phyloP scores from a whole-genome alignment of 1,140 invertebrate genomes.

The Euglossa dilemma region DNA sequence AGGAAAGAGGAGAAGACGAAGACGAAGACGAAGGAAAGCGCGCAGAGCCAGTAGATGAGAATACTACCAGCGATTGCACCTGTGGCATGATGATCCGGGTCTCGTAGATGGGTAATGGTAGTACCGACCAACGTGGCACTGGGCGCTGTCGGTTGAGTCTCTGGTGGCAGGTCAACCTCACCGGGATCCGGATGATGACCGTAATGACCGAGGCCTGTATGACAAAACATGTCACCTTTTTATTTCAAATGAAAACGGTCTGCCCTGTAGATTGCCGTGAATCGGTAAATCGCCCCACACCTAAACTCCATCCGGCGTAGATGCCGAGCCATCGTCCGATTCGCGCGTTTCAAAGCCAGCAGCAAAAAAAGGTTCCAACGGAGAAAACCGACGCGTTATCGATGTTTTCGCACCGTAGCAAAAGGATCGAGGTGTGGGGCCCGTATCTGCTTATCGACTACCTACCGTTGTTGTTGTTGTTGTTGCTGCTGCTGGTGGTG shows the following conservation, averaged over 20 bases:
- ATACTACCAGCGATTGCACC: constrained; percentile 60
- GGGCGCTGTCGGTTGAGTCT: constrained; percentile 81
- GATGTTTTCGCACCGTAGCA: background rate
- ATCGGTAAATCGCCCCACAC: constrained; percentile 74
- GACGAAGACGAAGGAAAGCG: background rate
- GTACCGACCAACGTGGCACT: constrained; percentile 83
- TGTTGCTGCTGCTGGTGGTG: constrained; percentile 70
- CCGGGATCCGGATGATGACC: constrained; percentile 81
- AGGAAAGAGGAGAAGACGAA: too few relatives aligned
- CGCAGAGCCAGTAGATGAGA: background rate
- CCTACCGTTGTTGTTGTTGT: constrained; percentile 73
- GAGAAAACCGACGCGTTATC: background rate
- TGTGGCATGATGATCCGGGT: constrained; percentile 79
- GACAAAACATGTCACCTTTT: constrained; percentile 83
- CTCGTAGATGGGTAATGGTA: constrained; percentile 80
- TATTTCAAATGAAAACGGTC: constrained; percentile 79
- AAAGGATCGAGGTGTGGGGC: constrained; percentile 65
- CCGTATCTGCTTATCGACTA: constrained; percentile 1
- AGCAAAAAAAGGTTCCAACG: background rate
- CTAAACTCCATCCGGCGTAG: constrained; percentile 16
- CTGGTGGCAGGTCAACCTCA: constrained; percentile 81
- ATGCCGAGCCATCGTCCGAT: too few relatives aligned
- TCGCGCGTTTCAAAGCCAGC: too few relatives aligned
- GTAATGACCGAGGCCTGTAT: constrained; percentile 82
- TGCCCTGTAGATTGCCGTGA: constrained; percentile 57